Base-by-base conservation (phyloP, 1,140 invertebrate species). In the Drosophila pectinifera region DNA sequence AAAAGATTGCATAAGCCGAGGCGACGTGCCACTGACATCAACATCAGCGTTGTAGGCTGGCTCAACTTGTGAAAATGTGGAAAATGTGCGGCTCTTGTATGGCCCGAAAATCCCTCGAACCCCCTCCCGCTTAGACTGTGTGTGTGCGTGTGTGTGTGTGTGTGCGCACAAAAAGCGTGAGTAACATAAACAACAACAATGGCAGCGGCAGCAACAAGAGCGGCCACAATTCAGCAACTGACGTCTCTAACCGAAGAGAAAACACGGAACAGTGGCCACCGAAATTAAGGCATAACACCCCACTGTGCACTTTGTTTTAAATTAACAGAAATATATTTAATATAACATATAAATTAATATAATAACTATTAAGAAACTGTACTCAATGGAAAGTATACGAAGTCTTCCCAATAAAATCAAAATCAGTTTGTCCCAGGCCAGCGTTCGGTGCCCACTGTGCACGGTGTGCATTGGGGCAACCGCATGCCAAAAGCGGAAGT, bases 401-500 rank as follows among this genome's bases (percentile, higher is more conserved):
- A n/a, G n/a, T n/a, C n/a, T n/a, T n/a, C n/a, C n/a, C n/a, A n/a
- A n/a, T n/a, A n/a, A n/a, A n/a, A n/a, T n/a, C n/a, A n/a, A n/a
- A n/a, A n/a, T n/a, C n/a, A n/a, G 4, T 31, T 31, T 31, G 1
- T 10, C 8, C 28, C 3, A 13, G 3, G 8, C 31, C 31, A 13
- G 5, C 18, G 8, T 3, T 46, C 26, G 14, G 1, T 14, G 3
- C 28, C 46, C 64, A 68, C 65, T 48, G 68, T 69, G 13, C 24
- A 13, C 11, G 26, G 51, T 38, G 63, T 53, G 51, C 34, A 56
- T 54, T 24, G 54, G 14, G 77, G 76, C 67, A 83, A 83, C 83
- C 83, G 84, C 83, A 88, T 88, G 84, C 83, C 83, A 88, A 88
- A 88, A 88, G 81, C 83, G 83, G 83, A 88, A 88, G 83, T 88